Evolutionary conservation across 2,888 invertebrate species (phyloP).

Genomic region (Drosophila koepferae): DNA sequence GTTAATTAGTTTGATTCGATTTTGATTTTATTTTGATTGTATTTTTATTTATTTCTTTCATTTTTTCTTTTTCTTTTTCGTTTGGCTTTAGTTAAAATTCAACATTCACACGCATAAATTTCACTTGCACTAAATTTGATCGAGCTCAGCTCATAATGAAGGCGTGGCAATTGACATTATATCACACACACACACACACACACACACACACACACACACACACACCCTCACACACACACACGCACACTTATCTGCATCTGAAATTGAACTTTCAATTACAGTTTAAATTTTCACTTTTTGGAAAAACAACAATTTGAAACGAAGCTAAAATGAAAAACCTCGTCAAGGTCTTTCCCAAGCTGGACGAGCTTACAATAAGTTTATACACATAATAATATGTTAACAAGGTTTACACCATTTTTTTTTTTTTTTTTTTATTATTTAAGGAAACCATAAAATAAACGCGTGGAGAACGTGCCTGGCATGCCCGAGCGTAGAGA

Average conservation of each 20-base stretch:
- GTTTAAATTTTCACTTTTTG: constrained; percentile 62
- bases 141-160: constrained; percentile 27
- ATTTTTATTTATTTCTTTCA: too few relatives aligned
- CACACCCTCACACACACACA: constrained; percentile 14
- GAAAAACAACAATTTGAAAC: background rate
- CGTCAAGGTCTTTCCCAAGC: constrained; percentile 46
- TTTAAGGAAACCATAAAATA: constrained; percentile 19
- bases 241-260: constrained; percentile 2
- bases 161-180: constrained; percentile 35
- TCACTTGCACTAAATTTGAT: constrained; percentile 73
- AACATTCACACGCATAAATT: constrained; percentile 77
- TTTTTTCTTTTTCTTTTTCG: constrained; percentile 25
- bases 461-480: constrained; percentile 12
- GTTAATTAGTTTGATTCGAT: constrained; percentile 53
- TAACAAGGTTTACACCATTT: constrained; percentile 37
- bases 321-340: background rate
- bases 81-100: constrained; percentile 62
- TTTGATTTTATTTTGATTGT: constrained; percentile 26
- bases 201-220: constrained; percentile 14
- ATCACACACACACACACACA: constrained; percentile 36
- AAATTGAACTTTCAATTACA: constrained; percentile 66
- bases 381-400: constrained; percentile 25
- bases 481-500: constrained; percentile 6
- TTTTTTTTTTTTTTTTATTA: constrained; percentile 2
- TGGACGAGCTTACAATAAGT: constrained; percentile 25